A percentile compares a stretch with the other conserved stretches of the same genome.
These are phyloP conservation scores for Hypomesus transpacificus DNA, from an alignment of 2,113 vertebrate genomes.

Conservation along the genomic window DNA sequence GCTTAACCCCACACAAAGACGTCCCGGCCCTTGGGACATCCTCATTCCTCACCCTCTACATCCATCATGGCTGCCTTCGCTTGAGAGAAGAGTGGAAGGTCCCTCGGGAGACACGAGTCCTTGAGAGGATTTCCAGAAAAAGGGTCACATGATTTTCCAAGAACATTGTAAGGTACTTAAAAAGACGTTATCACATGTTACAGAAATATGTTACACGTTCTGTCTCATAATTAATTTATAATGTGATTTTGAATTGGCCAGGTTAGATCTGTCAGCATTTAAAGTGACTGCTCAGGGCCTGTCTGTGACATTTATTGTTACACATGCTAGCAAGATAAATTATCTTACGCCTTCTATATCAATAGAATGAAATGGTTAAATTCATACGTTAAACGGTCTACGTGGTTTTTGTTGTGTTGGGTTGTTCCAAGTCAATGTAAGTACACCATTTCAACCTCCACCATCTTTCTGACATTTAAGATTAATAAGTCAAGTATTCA, in stretches of 20 bases:
- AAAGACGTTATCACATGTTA: background rate
- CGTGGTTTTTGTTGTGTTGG: too few relatives aligned
- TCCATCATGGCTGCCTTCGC: conserved; percentile 10
- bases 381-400: too few relatives aligned
- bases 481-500: too few relatives aligned
- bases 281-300: background rate
- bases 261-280: background rate
- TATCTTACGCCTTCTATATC: too few relatives aligned
- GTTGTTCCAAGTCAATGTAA: too few relatives aligned
- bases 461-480: too few relatives aligned
- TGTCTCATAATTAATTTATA: background rate
- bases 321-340: background rate
- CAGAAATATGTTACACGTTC: background rate
- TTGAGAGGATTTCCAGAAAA: background rate
- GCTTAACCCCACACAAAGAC: conserved; percentile 13
- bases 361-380: too few relatives aligned
- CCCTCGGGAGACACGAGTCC: background rate
- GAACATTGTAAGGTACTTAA: too few relatives aligned
- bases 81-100: background rate
- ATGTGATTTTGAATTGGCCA: background rate
- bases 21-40: conserved; percentile 2
- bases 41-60: background rate
- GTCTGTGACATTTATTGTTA: background rate
- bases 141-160: background rate
- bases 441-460: too few relatives aligned